Base-by-base conservation (phyloP, 2,797 vertebrate species). In the Muscicapa comitata region DNA sequence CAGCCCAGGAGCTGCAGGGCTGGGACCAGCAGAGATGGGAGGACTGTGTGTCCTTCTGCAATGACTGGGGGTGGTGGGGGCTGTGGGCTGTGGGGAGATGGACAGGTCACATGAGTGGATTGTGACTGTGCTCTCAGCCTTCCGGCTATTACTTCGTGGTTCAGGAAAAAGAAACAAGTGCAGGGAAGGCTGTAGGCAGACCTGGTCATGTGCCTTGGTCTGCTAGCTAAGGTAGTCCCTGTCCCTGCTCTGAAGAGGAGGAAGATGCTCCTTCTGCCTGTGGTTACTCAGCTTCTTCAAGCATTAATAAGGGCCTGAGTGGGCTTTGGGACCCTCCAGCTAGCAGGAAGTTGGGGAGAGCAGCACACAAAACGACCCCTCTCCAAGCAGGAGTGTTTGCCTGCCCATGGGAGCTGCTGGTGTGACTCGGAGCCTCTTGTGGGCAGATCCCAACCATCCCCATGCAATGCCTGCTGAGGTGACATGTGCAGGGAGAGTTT, bases 371-470 rank as follows among this genome's bases (percentile, higher is more conserved):
- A 62, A 13, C 3, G 6, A 38, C 1, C 5, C 7, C 4, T 65
- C 33, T 58, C 23, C 7, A 2, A 42, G 20, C 26, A 72, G 50
- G 29, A 67, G 11, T 12, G 40, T 55, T 61, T 13, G 2, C 29
- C 37, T 38, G 25, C 35, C 18, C 7, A 13, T 0, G 6, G 54
- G 17, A 54, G 28, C 23, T 2, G 3, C 24, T 53, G 48, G 8
- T 2, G 14, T 45, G 54, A 47, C 62, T 40, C 0, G 0, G 77
- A 84, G 23, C 29, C 50, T 55, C 33, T 51, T 3, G 1, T 1
- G 5, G n/a, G 48, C n/a, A 40, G 33, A 55, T 53, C 23, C 31
- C 8, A 26, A 11, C 54, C 8, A 23, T 26, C 57, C 33, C 25
- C 0, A 0, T 3, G 1, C 58, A 37, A 3, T 10, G 17, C 28